Conservation (phyloP, 2,113 vertebrate species). For the Percopsis transmontana region DNA sequence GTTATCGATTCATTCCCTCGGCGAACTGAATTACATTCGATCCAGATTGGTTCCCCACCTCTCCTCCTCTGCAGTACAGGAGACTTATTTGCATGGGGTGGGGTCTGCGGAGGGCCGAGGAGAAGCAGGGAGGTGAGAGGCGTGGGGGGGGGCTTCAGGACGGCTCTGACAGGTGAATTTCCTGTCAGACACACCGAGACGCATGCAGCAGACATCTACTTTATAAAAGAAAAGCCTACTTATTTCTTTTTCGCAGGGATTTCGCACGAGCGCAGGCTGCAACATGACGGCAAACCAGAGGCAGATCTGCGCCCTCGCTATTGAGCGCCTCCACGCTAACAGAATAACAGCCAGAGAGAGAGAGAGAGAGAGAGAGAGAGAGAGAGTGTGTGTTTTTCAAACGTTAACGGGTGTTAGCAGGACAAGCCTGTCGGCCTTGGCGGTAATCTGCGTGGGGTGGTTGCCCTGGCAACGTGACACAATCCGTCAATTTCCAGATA, state of each 20-base stretch:
- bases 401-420: slow-evolving; percentile 17
- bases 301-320: too few species aligned
- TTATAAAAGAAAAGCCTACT: too few species aligned
- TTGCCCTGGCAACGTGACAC: slow-evolving; percentile 45
- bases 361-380: slow-evolving; percentile 19
- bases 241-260: too few species aligned
- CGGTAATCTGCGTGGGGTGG: slow-evolving; percentile 10
- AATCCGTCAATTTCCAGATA: slow-evolving; percentile 25
- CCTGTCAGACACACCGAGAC: too few species aligned
- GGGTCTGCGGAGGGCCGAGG: slow-evolving; percentile 17
- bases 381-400: slow-evolving; percentile 15
- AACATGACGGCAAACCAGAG: too few species aligned
- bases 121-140: slow-evolving; percentile 1
- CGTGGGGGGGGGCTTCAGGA: slow-evolving; percentile 3
- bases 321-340: too few species aligned
- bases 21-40: slow-evolving; percentile 81
- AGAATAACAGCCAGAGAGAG: too few species aligned
- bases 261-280: too few species aligned
- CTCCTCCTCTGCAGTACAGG: slow-evolving; percentile 65
- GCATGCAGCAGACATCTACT: too few species aligned
- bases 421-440: slow-evolving; percentile 36
- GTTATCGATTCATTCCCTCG: slow-evolving; percentile 77
- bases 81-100: slow-evolving; percentile 73
- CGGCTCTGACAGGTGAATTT: too few species aligned
- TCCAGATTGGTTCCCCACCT: slow-evolving; percentile 79